phyloP scores from a whole-genome alignment of 2,113 vertebrate genomes.

The Notothenia rossii region DNA sequence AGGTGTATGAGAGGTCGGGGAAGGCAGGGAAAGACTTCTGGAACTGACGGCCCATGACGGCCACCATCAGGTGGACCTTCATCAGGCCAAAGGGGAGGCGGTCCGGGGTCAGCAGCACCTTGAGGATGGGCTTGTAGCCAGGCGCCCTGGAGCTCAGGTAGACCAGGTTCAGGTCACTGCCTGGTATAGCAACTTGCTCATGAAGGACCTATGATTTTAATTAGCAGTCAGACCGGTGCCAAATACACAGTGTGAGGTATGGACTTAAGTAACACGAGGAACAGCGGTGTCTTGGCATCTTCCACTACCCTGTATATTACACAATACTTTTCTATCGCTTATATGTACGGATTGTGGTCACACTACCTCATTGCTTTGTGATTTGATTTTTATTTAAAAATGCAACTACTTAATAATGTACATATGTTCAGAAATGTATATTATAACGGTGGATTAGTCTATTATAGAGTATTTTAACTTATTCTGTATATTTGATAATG shows the following conservation, averaged over 20 bases:
- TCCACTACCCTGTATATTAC: too few species aligned
- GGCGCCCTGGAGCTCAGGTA: conserved; percentile 96
- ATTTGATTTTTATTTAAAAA: too few species aligned
- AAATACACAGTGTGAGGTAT: conserved; percentile 41
- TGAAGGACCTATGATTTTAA: conserved; percentile 89
- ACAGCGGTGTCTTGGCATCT: conserved; percentile 12
- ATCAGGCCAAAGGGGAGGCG: conserved; percentile 95
- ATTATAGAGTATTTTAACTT: too few species aligned
- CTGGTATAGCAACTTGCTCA: conserved; percentile 95
- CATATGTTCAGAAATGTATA: too few species aligned
- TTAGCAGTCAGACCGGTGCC: conserved; percentile 68
- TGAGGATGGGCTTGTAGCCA: conserved; percentile 97
- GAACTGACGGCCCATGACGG: conserved; percentile 96
- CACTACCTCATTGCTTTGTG: too few species aligned
- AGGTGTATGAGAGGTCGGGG: conserved; percentile 96
- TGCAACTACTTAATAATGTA: too few species aligned
- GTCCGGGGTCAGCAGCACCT: conserved; percentile 95
- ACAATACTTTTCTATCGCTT: too few species aligned
- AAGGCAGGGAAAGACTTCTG: conserved; percentile 98
- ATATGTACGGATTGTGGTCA: too few species aligned
- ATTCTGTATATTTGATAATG: too few species aligned
- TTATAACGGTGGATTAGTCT: too few species aligned
- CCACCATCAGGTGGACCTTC: conserved; percentile 99
- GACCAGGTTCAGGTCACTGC: conserved; percentile 94
- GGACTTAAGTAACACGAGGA: conserved; percentile 14